phyloP scores from a whole-genome alignment of 2,888 invertebrate species.

The Oscheius sp. region DNA sequence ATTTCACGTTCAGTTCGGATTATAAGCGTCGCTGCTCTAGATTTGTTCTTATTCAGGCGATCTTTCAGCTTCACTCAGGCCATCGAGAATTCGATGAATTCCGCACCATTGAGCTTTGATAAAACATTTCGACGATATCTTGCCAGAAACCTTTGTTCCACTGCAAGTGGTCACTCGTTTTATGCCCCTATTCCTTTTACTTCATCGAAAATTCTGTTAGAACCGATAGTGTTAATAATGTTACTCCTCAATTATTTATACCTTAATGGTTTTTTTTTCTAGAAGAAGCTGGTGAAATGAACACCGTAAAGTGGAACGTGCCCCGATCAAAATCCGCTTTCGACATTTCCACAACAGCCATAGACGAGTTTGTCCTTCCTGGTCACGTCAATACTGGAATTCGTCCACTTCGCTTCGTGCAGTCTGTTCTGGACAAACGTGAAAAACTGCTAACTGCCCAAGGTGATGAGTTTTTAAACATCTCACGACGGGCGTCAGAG shows the following conservation, averaged over 20 bases:
- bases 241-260: neutral
- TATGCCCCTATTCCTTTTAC: too few species aligned
- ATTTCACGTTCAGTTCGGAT: neutral
- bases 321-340: conserved; percentile 24
- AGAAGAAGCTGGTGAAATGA: conserved; percentile 1
- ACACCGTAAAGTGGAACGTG: neutral
- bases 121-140: too few species aligned
- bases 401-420: neutral
- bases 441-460: conserved; percentile 1
- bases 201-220: neutral
- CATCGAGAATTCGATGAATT: neutral
- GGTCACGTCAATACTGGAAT: conserved; percentile 11
- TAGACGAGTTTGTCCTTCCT: conserved; percentile 13
- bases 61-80: neutral
- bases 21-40: conserved; percentile 18
- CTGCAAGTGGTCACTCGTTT: too few species aligned
- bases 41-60: neutral
- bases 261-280: neutral
- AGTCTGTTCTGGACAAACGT: conserved; percentile 22
- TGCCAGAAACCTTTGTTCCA: too few species aligned
- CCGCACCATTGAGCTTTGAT: neutral
- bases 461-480: conserved; percentile 5
- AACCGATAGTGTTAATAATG: neutral
- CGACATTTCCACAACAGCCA: conserved; percentile 17
- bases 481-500: conserved; percentile 13